Conservation (phyloP, 2,888 invertebrate species). For the Hanleya hanleyi region DNA sequence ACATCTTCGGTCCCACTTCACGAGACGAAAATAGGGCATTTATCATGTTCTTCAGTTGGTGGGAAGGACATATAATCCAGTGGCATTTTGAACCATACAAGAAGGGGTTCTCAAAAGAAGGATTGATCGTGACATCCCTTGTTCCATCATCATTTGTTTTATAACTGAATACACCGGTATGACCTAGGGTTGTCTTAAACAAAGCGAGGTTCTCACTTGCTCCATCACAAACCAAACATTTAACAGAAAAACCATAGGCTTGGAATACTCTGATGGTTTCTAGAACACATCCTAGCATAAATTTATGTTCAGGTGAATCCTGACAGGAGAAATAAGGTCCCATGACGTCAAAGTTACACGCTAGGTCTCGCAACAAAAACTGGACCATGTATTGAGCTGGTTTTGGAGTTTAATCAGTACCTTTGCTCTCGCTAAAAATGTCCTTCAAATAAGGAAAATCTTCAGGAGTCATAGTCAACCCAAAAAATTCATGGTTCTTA, state of each 20-base stretch:
- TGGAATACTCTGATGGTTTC: background rate
- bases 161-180: background rate
- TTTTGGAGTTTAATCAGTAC: background rate
- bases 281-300: background rate
- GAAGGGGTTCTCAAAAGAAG: background rate
- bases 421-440: background rate
- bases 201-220: background rate
- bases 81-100: background rate
- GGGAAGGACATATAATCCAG: background rate
- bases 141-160: background rate
- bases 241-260: background rate
- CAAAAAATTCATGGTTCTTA: background rate
- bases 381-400: background rate
- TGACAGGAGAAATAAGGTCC: background rate
- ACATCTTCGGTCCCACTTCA: background rate
- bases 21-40: background rate
- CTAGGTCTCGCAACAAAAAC: background rate
- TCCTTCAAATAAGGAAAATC: slow-evolving; percentile 1
- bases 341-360: background rate
- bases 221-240: background rate
- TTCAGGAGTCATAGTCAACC: background rate
- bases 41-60: background rate
- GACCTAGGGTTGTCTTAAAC: background rate
- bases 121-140: background rate
- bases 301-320: background rate